phyloP scores from a whole-genome alignment of 2,113 vertebrate species.

The Austrofundulus limnaeus region DNA sequence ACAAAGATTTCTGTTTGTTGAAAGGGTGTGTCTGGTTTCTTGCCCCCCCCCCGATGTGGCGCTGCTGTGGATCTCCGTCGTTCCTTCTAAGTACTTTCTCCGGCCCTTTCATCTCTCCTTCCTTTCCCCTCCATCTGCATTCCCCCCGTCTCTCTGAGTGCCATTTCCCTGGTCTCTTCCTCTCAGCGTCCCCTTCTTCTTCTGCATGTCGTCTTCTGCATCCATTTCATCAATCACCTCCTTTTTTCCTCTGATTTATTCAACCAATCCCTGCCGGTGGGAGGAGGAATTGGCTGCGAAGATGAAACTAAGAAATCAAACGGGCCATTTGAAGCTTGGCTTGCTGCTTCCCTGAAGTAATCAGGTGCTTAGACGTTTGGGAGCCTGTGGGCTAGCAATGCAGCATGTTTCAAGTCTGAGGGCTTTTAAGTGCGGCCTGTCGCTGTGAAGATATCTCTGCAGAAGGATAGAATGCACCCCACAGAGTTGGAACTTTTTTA shows the following conservation, averaged over 20 bases:
- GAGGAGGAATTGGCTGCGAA: conserved; percentile 34
- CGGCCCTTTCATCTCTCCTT: conserved; percentile 47
- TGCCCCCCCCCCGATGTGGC: conserved; percentile 20
- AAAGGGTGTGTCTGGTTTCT: conserved; percentile 54
- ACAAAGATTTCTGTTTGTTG: conserved; percentile 49
- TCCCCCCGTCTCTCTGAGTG: conserved; percentile 26
- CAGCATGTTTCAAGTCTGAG: conserved; percentile 42
- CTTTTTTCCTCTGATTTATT: conserved; percentile 18
- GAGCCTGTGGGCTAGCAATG: conserved; percentile 32
- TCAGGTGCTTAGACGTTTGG: conserved; percentile 41
- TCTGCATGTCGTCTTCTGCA: conserved; percentile 26
- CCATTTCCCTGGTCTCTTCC: conserved; percentile 29
- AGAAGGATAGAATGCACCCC: conserved; percentile 25
- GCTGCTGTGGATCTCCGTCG: conserved; percentile 20
- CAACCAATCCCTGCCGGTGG: conserved; percentile 31
- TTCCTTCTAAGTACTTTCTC: conserved; percentile 39
- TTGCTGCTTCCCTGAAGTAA: conserved; percentile 38
- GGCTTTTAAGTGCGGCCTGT: conserved; percentile 58
- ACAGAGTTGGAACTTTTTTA: conserved; percentile 20
- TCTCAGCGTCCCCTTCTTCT: conserved; percentile 39
- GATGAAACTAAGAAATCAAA: conserved; percentile 50
- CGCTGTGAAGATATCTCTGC: conserved; percentile 61
- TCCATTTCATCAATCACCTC: conserved; percentile 43
- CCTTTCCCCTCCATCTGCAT: conserved; percentile 24
- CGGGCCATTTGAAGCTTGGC: conserved; percentile 51